Evolutionary conservation across 1,140 invertebrate genomes (phyloP).

Genomic region (Chrysomallon squamiferum): DNA sequence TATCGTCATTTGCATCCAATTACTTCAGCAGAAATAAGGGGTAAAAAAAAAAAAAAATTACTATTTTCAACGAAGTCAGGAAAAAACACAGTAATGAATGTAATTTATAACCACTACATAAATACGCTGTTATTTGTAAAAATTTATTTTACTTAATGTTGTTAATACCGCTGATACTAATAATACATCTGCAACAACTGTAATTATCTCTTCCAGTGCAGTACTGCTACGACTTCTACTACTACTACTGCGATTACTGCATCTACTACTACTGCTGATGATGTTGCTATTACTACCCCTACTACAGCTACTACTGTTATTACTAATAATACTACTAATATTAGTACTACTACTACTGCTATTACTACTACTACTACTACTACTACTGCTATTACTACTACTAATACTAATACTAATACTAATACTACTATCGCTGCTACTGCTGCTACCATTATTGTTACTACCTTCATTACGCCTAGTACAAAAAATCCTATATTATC

Average conservation of each 20-base stretch:
- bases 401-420: constrained; percentile 1
- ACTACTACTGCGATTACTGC: too few species aligned
- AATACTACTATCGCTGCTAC: constrained; percentile 5
- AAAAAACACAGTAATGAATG: too few species aligned
- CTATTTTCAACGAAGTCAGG: too few species aligned
- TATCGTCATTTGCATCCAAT: too few species aligned
- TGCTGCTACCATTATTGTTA: background rate
- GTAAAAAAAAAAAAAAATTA: too few species aligned
- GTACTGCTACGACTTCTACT: background rate
- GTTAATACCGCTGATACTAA: background rate
- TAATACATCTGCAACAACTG: background rate
- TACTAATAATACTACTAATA: constrained; percentile 19
- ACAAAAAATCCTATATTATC: background rate
- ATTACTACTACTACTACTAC: constrained; percentile 16
- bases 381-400: constrained; percentile 11
- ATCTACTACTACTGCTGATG: constrained; percentile 2
- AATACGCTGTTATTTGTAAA: too few species aligned
- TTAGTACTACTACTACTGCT: constrained; percentile 17
- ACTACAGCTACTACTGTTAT: constrained; percentile 10
- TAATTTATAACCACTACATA: too few species aligned
- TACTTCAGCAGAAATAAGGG: too few species aligned
- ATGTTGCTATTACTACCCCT: constrained; percentile 13
- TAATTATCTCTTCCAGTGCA: background rate
- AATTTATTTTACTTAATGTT: too few species aligned
- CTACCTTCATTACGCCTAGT: background rate